Base-by-base conservation (phyloP, 2,797 vertebrate species). In the Pterois miles region DNA sequence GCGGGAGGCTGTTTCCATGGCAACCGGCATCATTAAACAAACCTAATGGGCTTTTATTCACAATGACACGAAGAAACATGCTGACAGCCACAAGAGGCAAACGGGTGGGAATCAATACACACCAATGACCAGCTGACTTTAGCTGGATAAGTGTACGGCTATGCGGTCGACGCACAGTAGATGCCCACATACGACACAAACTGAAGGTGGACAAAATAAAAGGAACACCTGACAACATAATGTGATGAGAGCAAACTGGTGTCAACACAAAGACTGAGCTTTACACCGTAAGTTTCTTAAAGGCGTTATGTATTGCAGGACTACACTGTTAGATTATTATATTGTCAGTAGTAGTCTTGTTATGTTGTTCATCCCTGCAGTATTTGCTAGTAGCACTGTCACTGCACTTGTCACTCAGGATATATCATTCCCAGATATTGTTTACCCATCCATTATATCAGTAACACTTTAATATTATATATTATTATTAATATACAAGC, bases 21-120 rank as follows among this genome's bases (percentile, higher is more conserved):
- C 83, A 95, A 94, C 93, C 53, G 1, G 13, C 86, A 13, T 92
- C 92, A 93, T 94, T 94, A 94, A 95, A 93, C 71, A 92, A 90
- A 83, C 87, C 80, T 74, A 76, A 89, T 87, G 86, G 80, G 76
- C 76, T 82, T 84, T 84, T 71, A 65, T 86, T 80, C 81, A 75
- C 77, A 74, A 54, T 83, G 81, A 89, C 86, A 76, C 1, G 16
- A 65, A 82, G 79, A 82, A 80, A 86, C 77, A 60, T 66, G 80
- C 82, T 74, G 90, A 91, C 80, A 71, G 75, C 50, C 38, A 62
- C 69, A 34, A 71, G 76, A 72, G 50, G 66, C 57, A 66, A 69
- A 78, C 69, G 29, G 50, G 50, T 33, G 29, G 56, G 50, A 79
- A 83, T 89, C 78, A 25, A 81, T 81, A 50, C 73, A 29, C 8